A percentile compares a stretch with the other conserved stretches of the same genome.
phyloP scores from a whole-genome alignment of 2,888 invertebrate species.

The Cenopis cana region DNA sequence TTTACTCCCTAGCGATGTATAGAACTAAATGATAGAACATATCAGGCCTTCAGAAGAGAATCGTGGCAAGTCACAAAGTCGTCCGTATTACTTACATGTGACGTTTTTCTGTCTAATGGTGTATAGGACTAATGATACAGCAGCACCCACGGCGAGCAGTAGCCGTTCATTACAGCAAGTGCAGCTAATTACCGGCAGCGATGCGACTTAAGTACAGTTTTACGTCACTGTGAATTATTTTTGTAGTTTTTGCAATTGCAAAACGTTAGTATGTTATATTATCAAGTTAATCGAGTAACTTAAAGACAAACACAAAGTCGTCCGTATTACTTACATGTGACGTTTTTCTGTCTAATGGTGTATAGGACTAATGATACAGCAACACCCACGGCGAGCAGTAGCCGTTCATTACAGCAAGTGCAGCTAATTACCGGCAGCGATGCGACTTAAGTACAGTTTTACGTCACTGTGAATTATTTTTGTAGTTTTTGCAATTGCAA shows the following conservation, averaged over 20 bases:
- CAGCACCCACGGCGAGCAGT: conserved; percentile 47
- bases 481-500: conserved; percentile 19
- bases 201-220: conserved; percentile 44
- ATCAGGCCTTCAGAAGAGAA: not conserved
- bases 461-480: conserved; percentile 23
- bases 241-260: conserved; percentile 19
- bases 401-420: conserved; percentile 59
- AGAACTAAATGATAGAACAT: conserved; percentile 58
- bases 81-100: not conserved
- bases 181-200: conserved; percentile 56
- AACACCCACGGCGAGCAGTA: conserved; percentile 48
- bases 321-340: not conserved
- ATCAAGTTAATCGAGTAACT: not conserved
- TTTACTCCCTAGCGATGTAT: not conserved
- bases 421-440: conserved; percentile 56
- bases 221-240: conserved; percentile 23
- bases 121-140: conserved; percentile 63
- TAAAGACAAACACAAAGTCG: not conserved
- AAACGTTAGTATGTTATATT: not conserved
- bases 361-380: conserved; percentile 63
- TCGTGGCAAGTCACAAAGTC: not conserved
- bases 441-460: conserved; percentile 44
- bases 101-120: not conserved
- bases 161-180: conserved; percentile 60
- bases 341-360: conserved; percentile 1